Percentiles rank a stretch among this genome's conserved stretches.
Conservation (phyloP, 1,140 invertebrate genomes). For the Chelonus insularis region DNA sequence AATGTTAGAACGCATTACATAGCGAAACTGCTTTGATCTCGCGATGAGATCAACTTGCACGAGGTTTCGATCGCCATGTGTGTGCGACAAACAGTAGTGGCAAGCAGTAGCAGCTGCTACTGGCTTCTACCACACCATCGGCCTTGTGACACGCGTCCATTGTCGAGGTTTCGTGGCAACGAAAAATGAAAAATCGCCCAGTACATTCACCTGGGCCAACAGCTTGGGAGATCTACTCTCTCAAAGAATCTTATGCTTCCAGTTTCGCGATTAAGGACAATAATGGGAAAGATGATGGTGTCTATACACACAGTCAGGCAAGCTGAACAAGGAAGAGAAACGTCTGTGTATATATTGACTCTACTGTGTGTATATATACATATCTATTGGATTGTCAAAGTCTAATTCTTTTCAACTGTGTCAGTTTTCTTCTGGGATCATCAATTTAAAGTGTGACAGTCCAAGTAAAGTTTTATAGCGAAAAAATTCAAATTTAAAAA, state of each 20-base stretch:
- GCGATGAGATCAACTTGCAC: constrained; percentile 42
- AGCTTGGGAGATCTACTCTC: constrained; percentile 17
- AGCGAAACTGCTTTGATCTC: constrained; percentile 45
- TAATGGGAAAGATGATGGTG: neutral
- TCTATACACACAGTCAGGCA: no score
- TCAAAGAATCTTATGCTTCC: neutral
- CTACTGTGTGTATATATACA: no score
- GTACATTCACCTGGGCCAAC: constrained; percentile 50
- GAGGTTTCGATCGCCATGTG: constrained; percentile 22
- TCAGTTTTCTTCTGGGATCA: neutral
- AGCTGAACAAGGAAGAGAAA: no score
- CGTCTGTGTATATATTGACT: neutral
- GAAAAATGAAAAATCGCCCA: constrained; percentile 59
- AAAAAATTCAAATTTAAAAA: constrained; percentile 41
- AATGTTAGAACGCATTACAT: constrained; percentile 35
- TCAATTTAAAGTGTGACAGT: no score
- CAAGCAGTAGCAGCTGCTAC: constrained; percentile 54
- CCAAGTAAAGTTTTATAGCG: no score
- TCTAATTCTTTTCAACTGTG: no score
- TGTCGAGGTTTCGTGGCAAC: constrained; percentile 56
- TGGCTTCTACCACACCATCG: constrained; percentile 25
- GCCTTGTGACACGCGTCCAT: constrained; percentile 58
- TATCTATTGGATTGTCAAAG: no score
- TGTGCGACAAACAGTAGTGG: constrained; percentile 40
- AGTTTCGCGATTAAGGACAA: neutral